phyloP scores from a whole-genome alignment of 2,888 invertebrate genomes.

The Cremastinae sp. region DNA sequence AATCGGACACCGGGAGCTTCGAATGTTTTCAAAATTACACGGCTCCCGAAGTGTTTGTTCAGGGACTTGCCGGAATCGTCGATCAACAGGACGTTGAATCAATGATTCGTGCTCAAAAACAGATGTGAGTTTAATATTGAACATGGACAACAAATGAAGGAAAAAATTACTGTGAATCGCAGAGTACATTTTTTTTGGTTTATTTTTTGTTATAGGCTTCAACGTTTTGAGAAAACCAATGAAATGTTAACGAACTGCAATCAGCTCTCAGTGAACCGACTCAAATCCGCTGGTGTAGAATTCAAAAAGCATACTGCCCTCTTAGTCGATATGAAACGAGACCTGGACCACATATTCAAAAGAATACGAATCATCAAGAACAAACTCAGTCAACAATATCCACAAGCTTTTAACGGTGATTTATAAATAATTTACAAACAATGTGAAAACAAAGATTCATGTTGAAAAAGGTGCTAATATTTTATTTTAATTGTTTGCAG shows the following conservation, averaged over 20 bases:
- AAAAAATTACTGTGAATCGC: not conserved
- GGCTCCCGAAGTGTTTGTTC: constrained; percentile 95
- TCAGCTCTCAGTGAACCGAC: constrained; percentile 92
- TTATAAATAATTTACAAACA: constrained; percentile 8
- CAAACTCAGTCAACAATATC: constrained; percentile 85
- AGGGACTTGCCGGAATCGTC: constrained; percentile 94
- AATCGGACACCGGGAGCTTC: constrained; percentile 84
- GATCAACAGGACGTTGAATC: constrained; percentile 94
- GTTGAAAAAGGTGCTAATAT: too few species aligned
- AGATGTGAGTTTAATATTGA: constrained; percentile 85
- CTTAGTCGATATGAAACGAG: constrained; percentile 95
- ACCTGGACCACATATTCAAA: constrained; percentile 96
- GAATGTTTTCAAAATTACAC: constrained; percentile 95
- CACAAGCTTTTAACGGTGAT: constrained; percentile 78
- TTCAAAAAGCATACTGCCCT: constrained; percentile 95
- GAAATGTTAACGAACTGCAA: constrained; percentile 99
- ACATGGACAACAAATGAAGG: not conserved
- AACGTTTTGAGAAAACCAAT: constrained; percentile 98
- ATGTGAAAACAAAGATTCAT: too few species aligned
- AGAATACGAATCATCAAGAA: constrained; percentile 92
- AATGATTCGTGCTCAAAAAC: constrained; percentile 94
- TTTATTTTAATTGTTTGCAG: constrained; percentile 62
- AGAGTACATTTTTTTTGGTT: constrained; percentile 13
- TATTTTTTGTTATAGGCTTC: constrained; percentile 85
- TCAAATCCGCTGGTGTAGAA: constrained; percentile 92